Base-by-base conservation (phyloP, 30 jellyfish, hydroid and myxozoan genomes). In the Haliclystus octoradiatus region DNA sequence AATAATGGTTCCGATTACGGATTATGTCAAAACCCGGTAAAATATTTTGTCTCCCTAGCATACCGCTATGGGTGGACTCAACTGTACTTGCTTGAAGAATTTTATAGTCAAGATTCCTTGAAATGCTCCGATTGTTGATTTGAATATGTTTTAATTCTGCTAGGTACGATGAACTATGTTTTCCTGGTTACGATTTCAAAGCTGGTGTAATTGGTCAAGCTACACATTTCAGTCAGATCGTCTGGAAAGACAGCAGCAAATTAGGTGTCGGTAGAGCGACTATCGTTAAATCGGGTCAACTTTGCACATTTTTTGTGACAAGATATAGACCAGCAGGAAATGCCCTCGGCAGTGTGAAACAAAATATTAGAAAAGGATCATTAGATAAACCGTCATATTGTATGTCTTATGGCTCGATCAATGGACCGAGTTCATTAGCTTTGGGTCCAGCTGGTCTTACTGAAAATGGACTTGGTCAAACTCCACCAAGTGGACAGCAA, bases 161-260 rank as follows among this genome's bases (percentile, higher is more conserved):
- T 33, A 91, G 99, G 99, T 83, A 82, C 90, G 63, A 81, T 24
- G 99, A 91, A 69, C 77, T 91, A 26, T 91, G 99, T 75, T 34
- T 50, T 22, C 99, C 99, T 31, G 95, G 95, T 40, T 77, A 91
- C 52, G 92, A 63, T 19, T 82, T 83, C 52, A 68, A 67, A 28
- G 78, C 85, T 2, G 94, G 80, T 25, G 94, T 70, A n/a, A 82
- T 82, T 22, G 33, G 77, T n/a, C 83, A 88, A 14, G 33, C 88
- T 15, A 84, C 68, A 66, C 70, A 82, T 24, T 82, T 82, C 79
- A 73, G 83, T 34, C 94, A 82, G 33, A 40, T 82, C 14, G 83
- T 82, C 0, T 82, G 94, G 94, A 32, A 33, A 68, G 73, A 73
- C 65, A 82, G 82, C 4, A 82, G 85, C 0, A 84, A 82, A 9